Evolutionary conservation across 2,888 invertebrate species (phyloP).

Genomic region (Sphinx pinastri): DNA sequence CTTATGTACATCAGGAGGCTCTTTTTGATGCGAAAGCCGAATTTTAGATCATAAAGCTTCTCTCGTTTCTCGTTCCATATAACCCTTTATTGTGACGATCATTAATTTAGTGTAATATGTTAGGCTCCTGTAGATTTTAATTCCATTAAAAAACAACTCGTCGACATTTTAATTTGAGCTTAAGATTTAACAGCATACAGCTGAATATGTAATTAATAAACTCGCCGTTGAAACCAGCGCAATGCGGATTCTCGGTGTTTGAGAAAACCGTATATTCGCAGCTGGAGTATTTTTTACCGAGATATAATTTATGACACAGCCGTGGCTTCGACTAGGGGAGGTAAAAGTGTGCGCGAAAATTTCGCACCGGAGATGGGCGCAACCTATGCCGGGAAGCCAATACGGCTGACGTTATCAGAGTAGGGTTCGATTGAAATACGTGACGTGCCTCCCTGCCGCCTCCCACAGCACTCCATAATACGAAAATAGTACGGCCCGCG

Average conservation of each 20-base stretch:
- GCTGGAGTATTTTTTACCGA: slow-evolving; percentile 19
- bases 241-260: slow-evolving; percentile 11
- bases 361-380: slow-evolving; percentile 31
- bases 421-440: slow-evolving; percentile 75
- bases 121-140: background rate
- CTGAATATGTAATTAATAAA: background rate
- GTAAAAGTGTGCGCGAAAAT: slow-evolving; percentile 33
- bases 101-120: background rate
- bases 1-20: background rate
- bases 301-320: slow-evolving; percentile 25
- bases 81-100: background rate
- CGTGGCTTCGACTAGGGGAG: slow-evolving; percentile 2
- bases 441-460: slow-evolving; percentile 60
- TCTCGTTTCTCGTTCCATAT: background rate
- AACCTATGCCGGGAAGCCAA: slow-evolving; percentile 46
- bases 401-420: slow-evolving; percentile 56
- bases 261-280: background rate
- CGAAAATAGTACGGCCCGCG: slow-evolving; percentile 48
- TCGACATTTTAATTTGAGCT: background rate
- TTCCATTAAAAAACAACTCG: background rate
- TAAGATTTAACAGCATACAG: background rate
- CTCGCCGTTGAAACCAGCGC: slow-evolving; percentile 12
- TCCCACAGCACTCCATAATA: slow-evolving; percentile 38
- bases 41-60: slow-evolving; percentile 7
- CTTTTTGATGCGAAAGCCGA: slow-evolving; percentile 5